Base-by-base conservation (phyloP, 2,888 invertebrate genomes). In the Temnothorax unifasciatus region DNA sequence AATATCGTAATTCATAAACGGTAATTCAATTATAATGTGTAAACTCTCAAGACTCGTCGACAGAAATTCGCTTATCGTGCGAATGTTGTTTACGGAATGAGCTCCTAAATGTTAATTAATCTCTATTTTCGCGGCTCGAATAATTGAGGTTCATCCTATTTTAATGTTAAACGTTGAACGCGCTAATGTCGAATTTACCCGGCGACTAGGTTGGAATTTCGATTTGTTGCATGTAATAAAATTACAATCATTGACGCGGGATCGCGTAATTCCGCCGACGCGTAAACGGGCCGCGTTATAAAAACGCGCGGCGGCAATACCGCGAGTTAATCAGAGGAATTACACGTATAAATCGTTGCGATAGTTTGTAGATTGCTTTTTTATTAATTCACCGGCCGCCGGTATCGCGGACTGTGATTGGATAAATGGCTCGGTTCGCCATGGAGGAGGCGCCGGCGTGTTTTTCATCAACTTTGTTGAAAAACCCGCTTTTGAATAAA, bases 351-450 rank as follows among this genome's bases (percentile, higher is more conserved):
- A 81, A 81, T 81, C 79, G 79, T 71, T 71, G 79, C 59, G 79
- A 81, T 81, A 81, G 79, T 81, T 81, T 81, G 79, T 81, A 81
- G 79, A 81, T 81, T 81, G 79, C 79, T 81, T 81, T 81, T 81
- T 81, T 73, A 81, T 81, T 81, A 81, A 81, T 81, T 81, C 79
- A 81, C 79, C 47, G 79, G 47, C 79, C 73, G 73, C 79, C 59
- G 79, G 79, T 81, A 81, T 81, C 73, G 79, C 73, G 79, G 79
- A 81, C 79, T 81, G 79, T 81, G 79, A 81, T 81, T 81, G 79
- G 79, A 81, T 81, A 81, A 81, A 81, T 81, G 79, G 79, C 79
- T 81, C 73, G 59, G 73, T 59, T 81, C 79, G 79, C 79, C 79
- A 81, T 73, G 73, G 79, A 81, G 79, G 79, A 81, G 79, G 59